Conservation (phyloP, 2,797 vertebrate genomes). For the Rhinichthys osculus region DNA sequence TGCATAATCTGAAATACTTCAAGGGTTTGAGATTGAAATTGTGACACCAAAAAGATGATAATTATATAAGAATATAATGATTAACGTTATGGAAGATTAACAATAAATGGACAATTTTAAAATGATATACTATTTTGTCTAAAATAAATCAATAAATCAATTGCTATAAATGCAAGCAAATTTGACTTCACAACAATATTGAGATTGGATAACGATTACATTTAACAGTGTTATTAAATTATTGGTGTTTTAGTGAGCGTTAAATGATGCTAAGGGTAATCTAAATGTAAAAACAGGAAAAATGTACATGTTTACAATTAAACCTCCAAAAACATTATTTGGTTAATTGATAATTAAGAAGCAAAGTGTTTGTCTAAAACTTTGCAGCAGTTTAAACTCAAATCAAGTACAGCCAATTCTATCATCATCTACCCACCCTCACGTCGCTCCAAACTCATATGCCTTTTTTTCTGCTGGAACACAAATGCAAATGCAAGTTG, state of each 20-base stretch:
- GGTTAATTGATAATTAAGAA: background rate
- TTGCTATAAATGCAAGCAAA: background rate
- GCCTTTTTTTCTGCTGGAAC: constrained; percentile 6
- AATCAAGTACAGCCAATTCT: background rate
- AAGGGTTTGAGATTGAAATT: background rate
- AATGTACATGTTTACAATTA: background rate
- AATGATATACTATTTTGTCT: background rate
- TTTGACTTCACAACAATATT: background rate
- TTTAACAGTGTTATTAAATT: background rate
- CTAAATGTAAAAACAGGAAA: background rate
- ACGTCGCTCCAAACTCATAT: background rate
- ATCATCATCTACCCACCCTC: constrained; percentile 8
- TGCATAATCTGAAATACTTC: background rate
- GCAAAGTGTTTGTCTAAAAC: background rate
- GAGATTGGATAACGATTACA: background rate
- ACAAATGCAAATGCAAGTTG: constrained; percentile 2
- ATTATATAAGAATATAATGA: background rate
- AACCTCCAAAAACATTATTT: background rate
- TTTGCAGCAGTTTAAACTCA: background rate
- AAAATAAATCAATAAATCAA: too few relatives aligned
- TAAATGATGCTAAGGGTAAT: background rate
- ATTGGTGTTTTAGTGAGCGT: background rate
- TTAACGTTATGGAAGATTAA: background rate
- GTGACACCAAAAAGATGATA: background rate
- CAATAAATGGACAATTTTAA: background rate